Conservation (phyloP, 2,797 vertebrate species). For the Mus minutoides region DNA sequence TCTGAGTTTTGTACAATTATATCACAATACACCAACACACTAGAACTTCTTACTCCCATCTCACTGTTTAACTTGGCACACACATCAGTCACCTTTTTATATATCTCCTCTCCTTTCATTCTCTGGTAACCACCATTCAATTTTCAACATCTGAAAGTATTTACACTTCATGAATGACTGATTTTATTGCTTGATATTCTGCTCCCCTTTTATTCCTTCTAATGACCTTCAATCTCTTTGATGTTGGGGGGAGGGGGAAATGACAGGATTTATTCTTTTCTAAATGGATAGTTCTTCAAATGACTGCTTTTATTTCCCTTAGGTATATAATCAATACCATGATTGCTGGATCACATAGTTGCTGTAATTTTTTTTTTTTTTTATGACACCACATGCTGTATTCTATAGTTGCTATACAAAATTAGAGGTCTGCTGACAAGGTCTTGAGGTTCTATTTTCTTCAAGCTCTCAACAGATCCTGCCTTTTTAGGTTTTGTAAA, state of each 20-base stretch:
- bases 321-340: neutral
- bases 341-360: neutral
- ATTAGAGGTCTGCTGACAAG: neutral
- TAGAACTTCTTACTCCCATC: neutral
- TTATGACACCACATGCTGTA: neutral
- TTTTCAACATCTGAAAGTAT: neutral
- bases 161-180: neutral
- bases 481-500: neutral
- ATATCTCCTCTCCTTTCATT: too few species aligned
- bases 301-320: neutral
- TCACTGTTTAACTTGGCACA: neutral
- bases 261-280: neutral
- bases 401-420: neutral
- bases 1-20: neutral
- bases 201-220: neutral
- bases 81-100: neutral
- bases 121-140: neutral
- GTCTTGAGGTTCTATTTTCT: neutral
- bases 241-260: neutral
- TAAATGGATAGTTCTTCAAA: neutral
- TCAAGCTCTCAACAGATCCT: neutral
- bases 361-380: neutral
- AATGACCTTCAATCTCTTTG: neutral
- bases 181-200: neutral
- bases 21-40: neutral